phyloP scores from a whole-genome alignment of 1,140 invertebrate genomes.

The Pogonognathellus flavescens region DNA sequence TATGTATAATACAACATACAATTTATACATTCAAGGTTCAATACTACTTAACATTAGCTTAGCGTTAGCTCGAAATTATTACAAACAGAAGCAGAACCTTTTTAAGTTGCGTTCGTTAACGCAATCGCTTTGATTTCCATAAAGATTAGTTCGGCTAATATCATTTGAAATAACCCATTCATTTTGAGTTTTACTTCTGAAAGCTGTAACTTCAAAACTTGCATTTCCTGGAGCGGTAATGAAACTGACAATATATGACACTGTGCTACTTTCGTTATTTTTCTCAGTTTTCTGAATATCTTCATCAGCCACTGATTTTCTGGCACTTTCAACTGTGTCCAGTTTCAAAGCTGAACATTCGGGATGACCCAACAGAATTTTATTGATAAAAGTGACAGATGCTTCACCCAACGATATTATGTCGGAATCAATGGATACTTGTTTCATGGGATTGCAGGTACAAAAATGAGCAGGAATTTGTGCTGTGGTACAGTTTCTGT shows the following conservation, averaged over 20 bases:
- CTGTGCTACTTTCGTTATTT: too few relatives aligned
- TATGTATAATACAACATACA: too few relatives aligned
- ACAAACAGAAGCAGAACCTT: conserved; percentile 54
- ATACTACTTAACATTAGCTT: too few relatives aligned
- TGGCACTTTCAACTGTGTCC: background rate
- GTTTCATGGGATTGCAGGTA: background rate
- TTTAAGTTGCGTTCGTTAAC: conserved; percentile 51
- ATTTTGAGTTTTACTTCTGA: background rate
- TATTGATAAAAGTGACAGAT: background rate
- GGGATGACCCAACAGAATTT: background rate
- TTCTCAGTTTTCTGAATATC: background rate
- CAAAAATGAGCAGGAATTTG: background rate
- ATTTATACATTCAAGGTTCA: too few relatives aligned
- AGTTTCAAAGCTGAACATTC: background rate
- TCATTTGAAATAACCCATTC: conserved; percentile 63
- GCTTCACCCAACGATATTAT: background rate
- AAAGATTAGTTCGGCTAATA: conserved; percentile 72
- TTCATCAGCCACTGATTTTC: background rate
- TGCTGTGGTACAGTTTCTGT: background rate
- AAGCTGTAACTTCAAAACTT: conserved; percentile 80
- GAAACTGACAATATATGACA: too few relatives aligned
- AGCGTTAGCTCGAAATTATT: too few relatives aligned
- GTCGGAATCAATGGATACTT: background rate
- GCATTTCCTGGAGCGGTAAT: too few relatives aligned
- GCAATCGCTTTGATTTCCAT: conserved; percentile 55